These are phyloP conservation scores for Bombyx mori DNA, from an alignment of 1,140 invertebrate species.

Conservation along the genomic window ASM3026992v2 NC_085118.1:11055001-11055500, in stretches of 20 bases:
- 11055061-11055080: no score
- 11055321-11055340: conserved; percentile 14
- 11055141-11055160: neutral
- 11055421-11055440: conserved; percentile 55
- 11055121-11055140: neutral
- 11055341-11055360: conserved; percentile 13
- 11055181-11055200: neutral
- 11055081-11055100: no score
- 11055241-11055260: conserved; percentile 16
- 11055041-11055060: no score
- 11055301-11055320: conserved; percentile 12
- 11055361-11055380: conserved; percentile 3
- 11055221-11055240: conserved; percentile 14
- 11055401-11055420: conserved; percentile 62
- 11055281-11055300: conserved; percentile 2
- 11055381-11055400: conserved; percentile 50
- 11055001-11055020: no score
- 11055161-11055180: neutral
- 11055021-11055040: no score
- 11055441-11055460: conserved; percentile 66
- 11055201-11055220: conserved; percentile 1
- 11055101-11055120: neutral
- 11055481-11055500: conserved; percentile 66
- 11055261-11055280: conserved; percentile 1
- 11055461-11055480: conserved; percentile 58